Conservation (phyloP, 2,113 vertebrate species). For the Oreochromis niloticus region DNA sequence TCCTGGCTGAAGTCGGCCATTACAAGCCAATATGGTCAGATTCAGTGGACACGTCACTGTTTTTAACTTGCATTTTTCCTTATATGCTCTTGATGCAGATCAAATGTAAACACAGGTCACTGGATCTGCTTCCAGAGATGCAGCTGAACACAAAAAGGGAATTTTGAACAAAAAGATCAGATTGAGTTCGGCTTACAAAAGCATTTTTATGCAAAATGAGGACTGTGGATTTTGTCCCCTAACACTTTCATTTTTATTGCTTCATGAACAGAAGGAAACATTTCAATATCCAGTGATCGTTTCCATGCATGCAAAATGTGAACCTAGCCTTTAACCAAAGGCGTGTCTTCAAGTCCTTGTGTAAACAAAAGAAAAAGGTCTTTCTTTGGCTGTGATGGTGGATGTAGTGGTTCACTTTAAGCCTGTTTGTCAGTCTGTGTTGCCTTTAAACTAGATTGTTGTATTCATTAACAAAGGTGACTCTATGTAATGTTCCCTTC, state of each 20-base stretch:
- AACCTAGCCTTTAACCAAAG: not conserved
- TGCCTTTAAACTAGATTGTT: not conserved
- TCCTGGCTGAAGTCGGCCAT: not conserved
- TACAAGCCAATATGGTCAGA: not conserved
- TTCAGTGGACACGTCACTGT: not conserved
- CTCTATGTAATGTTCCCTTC: not conserved
- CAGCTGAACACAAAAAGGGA: not conserved
- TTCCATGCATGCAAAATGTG: not conserved
- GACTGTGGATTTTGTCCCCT: not conserved
- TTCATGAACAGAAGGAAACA: not conserved
- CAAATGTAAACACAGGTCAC: not conserved
- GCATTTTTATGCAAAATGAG: not conserved
- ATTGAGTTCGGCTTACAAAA: not conserved
- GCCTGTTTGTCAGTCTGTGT: not conserved
- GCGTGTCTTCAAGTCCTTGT: not conserved
- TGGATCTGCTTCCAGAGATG: not conserved
- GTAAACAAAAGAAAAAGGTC: not conserved
- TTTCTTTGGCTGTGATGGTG: not conserved
- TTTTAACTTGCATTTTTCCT: not conserved
- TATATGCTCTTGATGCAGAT: not conserved
- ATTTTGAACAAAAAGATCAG: not conserved
- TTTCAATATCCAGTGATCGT: not conserved
- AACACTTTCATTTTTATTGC: not conserved
- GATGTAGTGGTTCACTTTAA: not conserved
- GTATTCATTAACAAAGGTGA: conserved; percentile 15